Percentiles rank a stretch among this genome's conserved stretches.
These are phyloP conservation scores for Cyanocitta stelleri DNA, from an alignment of 2,113 vertebrate genomes.

Conservation along the genomic window DNA sequence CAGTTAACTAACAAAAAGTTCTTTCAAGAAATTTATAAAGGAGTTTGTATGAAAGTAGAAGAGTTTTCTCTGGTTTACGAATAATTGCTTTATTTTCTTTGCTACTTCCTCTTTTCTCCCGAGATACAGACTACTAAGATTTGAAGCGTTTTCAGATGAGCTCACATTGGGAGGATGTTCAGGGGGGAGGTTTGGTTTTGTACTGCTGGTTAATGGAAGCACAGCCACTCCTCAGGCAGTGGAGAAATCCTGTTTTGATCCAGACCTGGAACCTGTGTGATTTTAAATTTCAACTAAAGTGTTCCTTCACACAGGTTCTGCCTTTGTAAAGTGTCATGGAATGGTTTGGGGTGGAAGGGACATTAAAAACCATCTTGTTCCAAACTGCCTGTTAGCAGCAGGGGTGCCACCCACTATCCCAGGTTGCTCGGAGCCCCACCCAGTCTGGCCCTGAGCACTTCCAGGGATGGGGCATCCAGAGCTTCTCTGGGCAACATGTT, in stretches of 20 bases:
- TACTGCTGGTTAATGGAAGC: neutral
- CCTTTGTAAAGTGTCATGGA: neutral
- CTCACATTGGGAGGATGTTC: neutral
- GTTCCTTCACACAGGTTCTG: accelerated
- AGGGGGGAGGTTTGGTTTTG: neutral
- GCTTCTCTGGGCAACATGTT: neutral
- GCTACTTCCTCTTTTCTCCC: neutral
- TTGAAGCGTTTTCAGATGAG: neutral
- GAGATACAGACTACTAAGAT: neutral
- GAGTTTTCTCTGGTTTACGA: neutral
- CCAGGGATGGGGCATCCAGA: neutral
- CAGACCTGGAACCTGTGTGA: neutral
- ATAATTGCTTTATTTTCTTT: neutral
- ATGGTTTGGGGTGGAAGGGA: neutral
- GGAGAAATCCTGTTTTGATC: neutral
- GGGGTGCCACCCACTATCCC: accelerated
- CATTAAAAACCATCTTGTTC: neutral
- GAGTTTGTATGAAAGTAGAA: neutral
- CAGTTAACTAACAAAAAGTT: neutral
- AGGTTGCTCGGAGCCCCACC: neutral
- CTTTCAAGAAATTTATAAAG: neutral
- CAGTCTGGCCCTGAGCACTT: neutral
- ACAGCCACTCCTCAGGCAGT: neutral
- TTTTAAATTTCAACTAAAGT: neutral
- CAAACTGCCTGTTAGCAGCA: neutral